Conservation (phyloP, 2,888 invertebrate species). For the Ochropleura plecta region DNA sequence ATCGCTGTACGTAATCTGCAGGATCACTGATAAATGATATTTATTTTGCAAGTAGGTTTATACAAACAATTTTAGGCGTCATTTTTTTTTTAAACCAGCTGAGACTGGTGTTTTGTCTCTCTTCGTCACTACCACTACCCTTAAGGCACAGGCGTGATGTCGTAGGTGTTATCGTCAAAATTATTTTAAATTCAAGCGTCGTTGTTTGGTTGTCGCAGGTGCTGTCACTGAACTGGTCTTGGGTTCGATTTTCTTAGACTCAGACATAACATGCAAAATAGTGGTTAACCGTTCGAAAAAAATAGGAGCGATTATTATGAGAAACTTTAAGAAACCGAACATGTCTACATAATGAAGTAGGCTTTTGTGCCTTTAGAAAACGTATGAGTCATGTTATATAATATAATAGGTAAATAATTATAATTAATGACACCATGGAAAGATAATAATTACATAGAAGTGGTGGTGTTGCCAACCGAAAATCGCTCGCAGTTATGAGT, state of each 20-base stretch:
- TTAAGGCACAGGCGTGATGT: too few relatives aligned
- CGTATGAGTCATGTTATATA: slow-evolving; percentile 8
- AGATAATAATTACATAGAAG: background rate
- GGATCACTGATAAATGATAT: background rate
- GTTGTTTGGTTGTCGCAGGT: too few relatives aligned
- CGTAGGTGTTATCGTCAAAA: too few relatives aligned
- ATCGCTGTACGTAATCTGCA: background rate
- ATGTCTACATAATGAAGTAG: background rate
- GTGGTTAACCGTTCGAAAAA: too few relatives aligned
- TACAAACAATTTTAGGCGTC: too few relatives aligned
- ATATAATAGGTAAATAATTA: slow-evolving; percentile 21
- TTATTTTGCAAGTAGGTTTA: too few relatives aligned
- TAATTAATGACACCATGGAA: slow-evolving; percentile 40
- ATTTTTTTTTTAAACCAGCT: too few relatives aligned
- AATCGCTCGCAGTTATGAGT: slow-evolving; percentile 15
- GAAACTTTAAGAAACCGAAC: background rate
- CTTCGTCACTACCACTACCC: too few relatives aligned
- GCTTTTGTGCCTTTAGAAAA: slow-evolving; percentile 3
- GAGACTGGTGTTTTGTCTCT: too few relatives aligned
- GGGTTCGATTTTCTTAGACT: background rate
- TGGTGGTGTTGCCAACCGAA: slow-evolving; percentile 16
- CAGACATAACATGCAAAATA: background rate
- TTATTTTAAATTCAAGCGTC: too few relatives aligned
- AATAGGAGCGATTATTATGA: background rate
- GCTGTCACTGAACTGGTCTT: too few relatives aligned